A percentile compares a stretch with the other conserved stretches of the same genome.
Conservation (phyloP, 2,797 vertebrate genomes). For the Artibeus jamaicensis region DNA sequence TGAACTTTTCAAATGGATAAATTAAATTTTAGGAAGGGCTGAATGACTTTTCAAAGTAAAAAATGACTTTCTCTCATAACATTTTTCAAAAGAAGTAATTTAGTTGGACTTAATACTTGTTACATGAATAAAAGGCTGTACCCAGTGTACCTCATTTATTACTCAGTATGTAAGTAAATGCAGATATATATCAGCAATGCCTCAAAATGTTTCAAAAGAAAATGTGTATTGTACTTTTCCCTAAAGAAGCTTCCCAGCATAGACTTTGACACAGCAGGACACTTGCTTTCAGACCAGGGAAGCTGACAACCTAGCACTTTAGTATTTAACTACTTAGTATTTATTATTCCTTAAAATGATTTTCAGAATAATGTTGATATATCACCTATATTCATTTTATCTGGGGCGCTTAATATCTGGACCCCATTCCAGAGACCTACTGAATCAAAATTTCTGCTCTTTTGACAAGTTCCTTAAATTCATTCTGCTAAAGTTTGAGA, state of each 20-base stretch:
- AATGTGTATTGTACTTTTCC: background rate
- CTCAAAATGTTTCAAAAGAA: background rate
- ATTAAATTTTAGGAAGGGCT: background rate
- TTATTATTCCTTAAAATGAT: background rate
- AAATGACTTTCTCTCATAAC: background rate
- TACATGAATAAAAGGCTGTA: background rate
- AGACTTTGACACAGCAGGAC: background rate
- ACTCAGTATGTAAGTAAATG: background rate
- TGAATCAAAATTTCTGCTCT: background rate
- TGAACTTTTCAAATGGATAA: constrained; percentile 25
- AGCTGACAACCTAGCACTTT: background rate
- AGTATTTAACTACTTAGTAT: background rate
- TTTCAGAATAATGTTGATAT: constrained; percentile 4
- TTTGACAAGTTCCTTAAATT: background rate
- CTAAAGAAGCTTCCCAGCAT: background rate
- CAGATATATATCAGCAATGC: background rate
- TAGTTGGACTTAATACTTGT: background rate
- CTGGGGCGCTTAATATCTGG: background rate
- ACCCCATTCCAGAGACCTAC: background rate
- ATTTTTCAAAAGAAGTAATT: background rate
- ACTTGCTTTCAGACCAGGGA: background rate
- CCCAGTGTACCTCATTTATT: background rate
- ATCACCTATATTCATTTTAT: background rate
- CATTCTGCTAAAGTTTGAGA: background rate
- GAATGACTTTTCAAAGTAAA: background rate